Base-by-base conservation (phyloP, 2,113 vertebrate species). In the Cavia porcellus region DNA sequence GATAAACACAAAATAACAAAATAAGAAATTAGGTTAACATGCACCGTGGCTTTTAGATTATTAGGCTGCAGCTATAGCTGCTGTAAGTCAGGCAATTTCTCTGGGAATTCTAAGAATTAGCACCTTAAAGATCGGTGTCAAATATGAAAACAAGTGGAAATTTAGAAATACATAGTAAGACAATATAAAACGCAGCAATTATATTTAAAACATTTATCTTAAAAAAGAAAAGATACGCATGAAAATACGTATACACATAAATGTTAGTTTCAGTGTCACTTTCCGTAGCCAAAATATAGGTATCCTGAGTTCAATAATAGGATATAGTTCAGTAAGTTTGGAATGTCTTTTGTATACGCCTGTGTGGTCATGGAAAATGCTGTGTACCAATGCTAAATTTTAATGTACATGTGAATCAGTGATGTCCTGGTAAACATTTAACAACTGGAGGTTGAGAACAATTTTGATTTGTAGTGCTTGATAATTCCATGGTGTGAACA, bases 51-150 rank as follows among this genome's bases (percentile, higher is more conserved):
- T 50, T 88, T 79, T 61, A 28, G 32, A 91, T 42, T 66, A 77
- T 90, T 38, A 25, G 47, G 15, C n/a, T 79, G 24, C 25, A 68
- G 70, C 15, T 55, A 7, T 79, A 24, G 3, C 19, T 61, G 28
- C 12, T 62, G 57, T 64, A 66, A 85, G 30, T n/a, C 24, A 55
- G n/a, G 75, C 4, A 20, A 50, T 77, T 81, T 96, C 38, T 75
- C 13, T 61, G 28, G 22, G 5, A 50, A 22, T 85, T 70, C 8
- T 86, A 75, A 83, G 55, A 92, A 90, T 80, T 59, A 22, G 59
- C 47, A 74, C 90, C 57, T 79, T 94, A 75, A 87, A 94, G 25
- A 87, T 90, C 2, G 57, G n/a, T 66, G 55, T 8, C 47, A 83
- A 90, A 87, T 25, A 62, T 62, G 20, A 70, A 94, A 82, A 59